phyloP scores from a whole-genome alignment of 2,888 invertebrate species.

The Zelleria hepariella region DNA sequence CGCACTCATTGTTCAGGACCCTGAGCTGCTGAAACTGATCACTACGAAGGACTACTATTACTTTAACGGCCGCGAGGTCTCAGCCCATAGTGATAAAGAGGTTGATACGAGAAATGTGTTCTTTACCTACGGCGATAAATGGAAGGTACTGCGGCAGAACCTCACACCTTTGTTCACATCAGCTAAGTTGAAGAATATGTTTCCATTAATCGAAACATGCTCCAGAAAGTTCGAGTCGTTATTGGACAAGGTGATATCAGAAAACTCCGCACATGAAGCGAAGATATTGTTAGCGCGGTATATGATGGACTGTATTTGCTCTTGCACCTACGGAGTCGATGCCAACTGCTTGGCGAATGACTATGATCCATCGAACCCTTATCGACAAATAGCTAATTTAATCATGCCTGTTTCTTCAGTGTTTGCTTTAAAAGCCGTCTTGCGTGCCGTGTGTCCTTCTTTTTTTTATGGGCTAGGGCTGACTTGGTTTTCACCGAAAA shows the following conservation, averaged over 20 bases:
- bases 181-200: constrained; percentile 12
- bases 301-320: constrained; percentile 7
- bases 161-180: constrained; percentile 10
- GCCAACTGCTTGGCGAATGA: neutral
- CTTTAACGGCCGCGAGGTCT: constrained; percentile 5
- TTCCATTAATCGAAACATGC: constrained; percentile 6
- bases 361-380: neutral
- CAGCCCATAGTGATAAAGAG: constrained; percentile 1
- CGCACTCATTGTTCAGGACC: constrained; percentile 9
- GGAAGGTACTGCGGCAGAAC: constrained; percentile 10
- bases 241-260: neutral
- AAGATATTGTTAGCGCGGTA: constrained; percentile 4
- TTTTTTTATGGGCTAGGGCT: neutral
- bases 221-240: constrained; percentile 2
- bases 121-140: constrained; percentile 7
- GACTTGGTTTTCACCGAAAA: neutral
- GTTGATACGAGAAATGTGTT: constrained; percentile 1
- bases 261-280: too few relatives aligned
- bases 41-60: constrained; percentile 10
- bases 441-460: neutral
- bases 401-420: neutral
- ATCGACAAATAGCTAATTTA: neutral
- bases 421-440: neutral
- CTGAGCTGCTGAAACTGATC: constrained; percentile 6
- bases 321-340: constrained; percentile 5